Base-by-base conservation (phyloP, 2,113 vertebrate species). In the Sterrhoptilus dennistouni region DNA sequence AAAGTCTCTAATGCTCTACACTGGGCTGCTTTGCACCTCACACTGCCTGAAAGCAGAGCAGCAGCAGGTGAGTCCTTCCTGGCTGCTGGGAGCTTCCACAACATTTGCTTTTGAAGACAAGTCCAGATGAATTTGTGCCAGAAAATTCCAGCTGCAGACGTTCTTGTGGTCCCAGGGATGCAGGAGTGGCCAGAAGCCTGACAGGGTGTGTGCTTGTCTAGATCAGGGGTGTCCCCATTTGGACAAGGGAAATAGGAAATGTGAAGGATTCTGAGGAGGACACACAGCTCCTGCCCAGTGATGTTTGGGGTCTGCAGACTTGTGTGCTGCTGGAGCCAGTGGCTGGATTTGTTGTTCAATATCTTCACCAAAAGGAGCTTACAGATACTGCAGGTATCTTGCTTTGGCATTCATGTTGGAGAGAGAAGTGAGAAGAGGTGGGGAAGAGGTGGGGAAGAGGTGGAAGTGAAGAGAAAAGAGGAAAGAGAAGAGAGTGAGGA, bases 261-360 rank as follows among this genome's bases (percentile, higher is more conserved):
- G 29, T 18, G 60, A 52, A 56, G 36, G 50, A 18, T 25, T 18
- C 75, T 60, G n/a, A 33, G 57, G 42, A 64, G 60, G 27, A 23
- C 60, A 36, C 49, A 23, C 2, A 72, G 44, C 28, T 70, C 10
- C 1, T 86, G n/a, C 29, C 22, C 3, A 8, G 80, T 28, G 8
- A 1, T 10, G 8, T 31, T 23, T 47, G 71, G 65, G 24, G 38
- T 4, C 44, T 33, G 63, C 38, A 84, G 74, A 11, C 31, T 2
- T 1, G 1, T 31, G 31, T 2, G 7, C 11, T 56, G 36, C 31
- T 17, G 18, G 17, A 56, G 40, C 19, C 5, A 0, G 8, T 8
- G 42, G 16, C 1, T 35, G 42, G 23, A 45, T 13, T 47, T 53
- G 45, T 21, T 65, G 11, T 24, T 70, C 17, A 22, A 0, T 27